Conservation (phyloP, 2,888 invertebrate genomes). For the Caenorhabditis drosophilae region DNA sequence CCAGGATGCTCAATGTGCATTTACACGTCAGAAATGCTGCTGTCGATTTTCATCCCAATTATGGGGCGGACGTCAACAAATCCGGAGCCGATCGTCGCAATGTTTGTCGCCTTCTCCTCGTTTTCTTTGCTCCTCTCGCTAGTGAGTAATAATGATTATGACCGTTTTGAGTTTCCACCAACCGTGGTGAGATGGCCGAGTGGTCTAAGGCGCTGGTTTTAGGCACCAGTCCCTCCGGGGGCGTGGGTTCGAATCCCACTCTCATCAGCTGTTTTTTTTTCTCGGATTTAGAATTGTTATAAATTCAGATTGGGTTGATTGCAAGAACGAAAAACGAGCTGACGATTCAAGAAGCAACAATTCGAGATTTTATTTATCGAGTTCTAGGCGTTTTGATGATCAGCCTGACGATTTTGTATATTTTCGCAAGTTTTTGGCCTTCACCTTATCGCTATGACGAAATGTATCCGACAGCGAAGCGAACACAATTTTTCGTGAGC, state of each 20-base stretch:
- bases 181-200: conserved; percentile 76
- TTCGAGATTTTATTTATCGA: conserved; percentile 21
- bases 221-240: conserved; percentile 81
- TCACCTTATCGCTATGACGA: conserved; percentile 44
- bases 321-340: conserved; percentile 20
- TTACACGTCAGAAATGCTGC: conserved; percentile 50
- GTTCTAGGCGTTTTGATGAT: conserved; percentile 34
- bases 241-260: conserved; percentile 64
- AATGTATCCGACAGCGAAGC: conserved; percentile 50
- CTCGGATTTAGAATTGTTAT: neutral
- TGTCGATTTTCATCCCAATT: conserved; percentile 56
- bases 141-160: conserved; percentile 17
- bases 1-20: conserved; percentile 49
- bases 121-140: conserved; percentile 34
- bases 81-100: conserved; percentile 48
- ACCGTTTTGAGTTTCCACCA: neutral
- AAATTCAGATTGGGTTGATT: conserved; percentile 27
- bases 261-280: conserved; percentile 38
- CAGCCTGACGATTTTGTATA: conserved; percentile 33
- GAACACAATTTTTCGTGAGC: conserved; percentile 57
- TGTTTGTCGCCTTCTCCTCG: conserved; percentile 45
- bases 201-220: conserved; percentile 88
- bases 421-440: conserved; percentile 35
- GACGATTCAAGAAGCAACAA: conserved; percentile 11
- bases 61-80: conserved; percentile 54